Conservation (phyloP, 2,888 invertebrate species). For the Catocala fraxini region DNA sequence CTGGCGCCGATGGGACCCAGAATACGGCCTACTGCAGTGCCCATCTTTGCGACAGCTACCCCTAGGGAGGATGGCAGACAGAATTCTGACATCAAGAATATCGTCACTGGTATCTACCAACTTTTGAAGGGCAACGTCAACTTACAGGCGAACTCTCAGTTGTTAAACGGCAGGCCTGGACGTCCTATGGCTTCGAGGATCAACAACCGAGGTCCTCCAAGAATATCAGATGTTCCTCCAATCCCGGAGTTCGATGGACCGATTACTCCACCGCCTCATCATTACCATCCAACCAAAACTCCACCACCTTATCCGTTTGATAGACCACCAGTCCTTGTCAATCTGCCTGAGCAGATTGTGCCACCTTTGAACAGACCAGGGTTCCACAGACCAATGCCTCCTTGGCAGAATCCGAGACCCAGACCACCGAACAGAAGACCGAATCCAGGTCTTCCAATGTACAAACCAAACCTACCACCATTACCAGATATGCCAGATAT, state of each 20-base stretch:
- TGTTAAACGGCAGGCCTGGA: conserved; percentile 86
- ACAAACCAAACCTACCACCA: conserved; percentile 88
- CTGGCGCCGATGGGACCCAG: conserved; percentile 90
- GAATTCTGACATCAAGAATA: conserved; percentile 93
- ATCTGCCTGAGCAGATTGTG: conserved; percentile 92
- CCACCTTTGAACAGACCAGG: conserved; percentile 89
- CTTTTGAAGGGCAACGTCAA: conserved; percentile 96
- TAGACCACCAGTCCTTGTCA: conserved; percentile 90
- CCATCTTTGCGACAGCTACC: conserved; percentile 85
- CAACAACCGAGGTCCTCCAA: conserved; percentile 96
- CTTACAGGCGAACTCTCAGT: conserved; percentile 92
- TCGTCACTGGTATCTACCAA: conserved; percentile 96
- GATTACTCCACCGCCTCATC: conserved; percentile 79
- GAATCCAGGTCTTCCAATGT: conserved; percentile 87
- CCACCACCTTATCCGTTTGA: conserved; percentile 93
- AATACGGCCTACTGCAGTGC: conserved; percentile 85
- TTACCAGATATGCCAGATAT: conserved; percentile 73
- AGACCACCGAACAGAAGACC: conserved; percentile 84
- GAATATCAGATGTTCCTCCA: conserved; percentile 92
- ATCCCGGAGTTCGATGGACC: conserved; percentile 90
- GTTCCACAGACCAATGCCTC: conserved; percentile 88
- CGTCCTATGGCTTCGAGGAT: conserved; percentile 93
- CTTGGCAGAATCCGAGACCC: conserved; percentile 90
- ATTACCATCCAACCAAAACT: conserved; percentile 81
- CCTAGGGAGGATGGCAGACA: conserved; percentile 80